Evolutionary conservation across 2,888 invertebrate species (phyloP).

Genomic region (Deilephila elpenor): DNA sequence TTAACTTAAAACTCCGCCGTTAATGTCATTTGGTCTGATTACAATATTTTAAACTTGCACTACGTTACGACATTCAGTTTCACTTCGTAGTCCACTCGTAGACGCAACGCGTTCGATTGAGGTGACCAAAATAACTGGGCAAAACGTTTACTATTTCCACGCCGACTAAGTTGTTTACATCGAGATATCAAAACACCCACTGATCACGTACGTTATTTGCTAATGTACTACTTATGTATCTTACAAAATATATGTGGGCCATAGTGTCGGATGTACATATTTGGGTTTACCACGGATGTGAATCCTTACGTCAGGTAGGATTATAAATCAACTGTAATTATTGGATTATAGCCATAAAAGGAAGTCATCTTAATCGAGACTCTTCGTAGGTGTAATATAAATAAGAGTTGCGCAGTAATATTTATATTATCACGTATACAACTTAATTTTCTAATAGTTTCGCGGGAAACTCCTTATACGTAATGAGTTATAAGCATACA

Average conservation of each 20-base stretch:
- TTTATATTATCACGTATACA: too few relatives aligned
- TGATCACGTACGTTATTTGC: not conserved
- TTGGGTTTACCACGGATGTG: not conserved
- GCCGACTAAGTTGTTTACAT: not conserved
- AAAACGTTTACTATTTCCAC: not conserved
- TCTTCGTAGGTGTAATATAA: too few relatives aligned
- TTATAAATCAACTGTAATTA: not conserved
- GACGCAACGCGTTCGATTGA: slow-evolving; percentile 11
- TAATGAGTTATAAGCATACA: too few relatives aligned
- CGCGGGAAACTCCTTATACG: too few relatives aligned
- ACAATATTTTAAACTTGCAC: slow-evolving; percentile 26
- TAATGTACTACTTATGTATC: not conserved
- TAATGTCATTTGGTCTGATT: slow-evolving; percentile 26
- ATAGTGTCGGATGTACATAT: not conserved
- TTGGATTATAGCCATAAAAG: not conserved
- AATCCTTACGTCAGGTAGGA: not conserved
- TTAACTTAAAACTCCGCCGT: not conserved
- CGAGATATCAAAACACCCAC: not conserved
- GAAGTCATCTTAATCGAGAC: too few relatives aligned
- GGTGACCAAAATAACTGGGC: slow-evolving; percentile 14
- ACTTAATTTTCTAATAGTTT: too few relatives aligned
- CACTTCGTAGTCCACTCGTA: slow-evolving; percentile 21
- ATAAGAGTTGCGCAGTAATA: too few relatives aligned
- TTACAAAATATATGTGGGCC: not conserved
- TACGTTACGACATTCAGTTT: slow-evolving; percentile 33